Evolutionary conservation across 2,113 vertebrate genomes (phyloP).

Genomic region (Oryzias curvinotus): DNA sequence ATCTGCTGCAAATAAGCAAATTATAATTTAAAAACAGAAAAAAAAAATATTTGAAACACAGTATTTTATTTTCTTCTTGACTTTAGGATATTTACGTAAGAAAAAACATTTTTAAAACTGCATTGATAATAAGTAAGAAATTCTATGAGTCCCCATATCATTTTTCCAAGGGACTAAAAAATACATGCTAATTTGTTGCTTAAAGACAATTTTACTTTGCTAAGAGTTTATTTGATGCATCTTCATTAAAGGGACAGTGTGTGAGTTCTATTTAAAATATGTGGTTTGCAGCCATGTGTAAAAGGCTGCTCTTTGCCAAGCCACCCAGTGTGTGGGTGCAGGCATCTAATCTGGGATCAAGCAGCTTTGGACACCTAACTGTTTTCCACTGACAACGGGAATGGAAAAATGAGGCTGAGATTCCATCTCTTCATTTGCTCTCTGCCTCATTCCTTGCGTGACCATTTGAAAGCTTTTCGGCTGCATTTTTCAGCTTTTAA

Average conservation of each 20-base stretch:
- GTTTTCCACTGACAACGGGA: conserved; percentile 51
- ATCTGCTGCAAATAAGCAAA: background rate
- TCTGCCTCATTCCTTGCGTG: background rate
- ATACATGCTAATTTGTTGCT: conserved; percentile 7
- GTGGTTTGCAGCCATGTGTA: conserved; percentile 34
- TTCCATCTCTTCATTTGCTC: conserved; percentile 25
- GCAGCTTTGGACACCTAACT: conserved; percentile 54
- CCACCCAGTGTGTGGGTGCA: conserved; percentile 40
- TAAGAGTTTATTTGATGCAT: conserved; percentile 12
- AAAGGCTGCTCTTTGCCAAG: conserved; percentile 20
- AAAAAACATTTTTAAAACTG: conserved; percentile 2
- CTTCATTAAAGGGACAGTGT: background rate
- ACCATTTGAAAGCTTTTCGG: background rate
- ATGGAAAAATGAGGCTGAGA: conserved; percentile 29
- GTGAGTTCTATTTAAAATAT: conserved; percentile 13
- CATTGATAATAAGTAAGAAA: conserved; percentile 7
- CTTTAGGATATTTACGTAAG: conserved; percentile 9
- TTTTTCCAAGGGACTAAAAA: conserved; percentile 23
- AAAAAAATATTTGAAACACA: background rate
- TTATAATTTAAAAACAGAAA: background rate
- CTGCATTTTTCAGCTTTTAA: background rate
- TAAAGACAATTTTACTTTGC: conserved; percentile 16
- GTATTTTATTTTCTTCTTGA: background rate
- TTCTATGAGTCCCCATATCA: conserved; percentile 8
- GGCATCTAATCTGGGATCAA: conserved; percentile 64